Evolutionary conservation across 2,888 invertebrate genomes (phyloP), one percentile per base, ranked within the genome.

Genomic region (Fissipunctia ypsillon): DNA sequence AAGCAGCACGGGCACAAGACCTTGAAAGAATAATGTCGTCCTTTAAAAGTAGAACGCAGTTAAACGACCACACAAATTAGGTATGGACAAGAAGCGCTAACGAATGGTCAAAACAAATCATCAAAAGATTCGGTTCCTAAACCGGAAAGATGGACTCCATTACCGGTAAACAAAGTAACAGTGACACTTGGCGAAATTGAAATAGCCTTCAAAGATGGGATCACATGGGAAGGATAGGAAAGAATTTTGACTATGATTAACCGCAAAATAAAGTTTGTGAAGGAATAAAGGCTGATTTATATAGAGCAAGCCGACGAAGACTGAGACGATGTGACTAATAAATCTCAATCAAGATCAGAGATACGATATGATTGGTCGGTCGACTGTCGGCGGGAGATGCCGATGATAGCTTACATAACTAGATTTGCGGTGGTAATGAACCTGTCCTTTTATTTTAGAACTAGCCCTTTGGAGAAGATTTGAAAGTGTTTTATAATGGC

Each of bases 341-440:
- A 95, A 95, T 95, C 95, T 95, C 93, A 94, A 95, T 95, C 95
- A 95, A 94, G 95, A 95, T 95, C 88, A 84, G 86, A 88, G 94
- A 93, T 91, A 91, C 90, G 94, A 94, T 94, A 91, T 90, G 90
- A 88, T 88, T 89, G 90, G 88, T 88, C 88, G 93, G 86, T 88
- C 90, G 89, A 91, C 90, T 94, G 93, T 94, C 93, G 93, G 93
- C 93, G 91, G 70, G 75, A 89, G 90, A 91, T 90, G 88, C 89
- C 86, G 84, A 84, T 85, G 89, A 90, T 90, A 89, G 82, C 85
- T 92, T 90, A 92, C 92, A 90, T 91, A 93, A 94, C 93, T 90
- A 93, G 94, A 93, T 94, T 94, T 93, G 93, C 94, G 91, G 81
- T 90, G 90, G 91, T 94, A 93, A 93, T 93, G 91, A 92, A 92